A percentile compares a stretch with the other conserved stretches of the same genome.
Evolutionary conservation across 2,113 vertebrate genomes (phyloP).

Genomic region (Heptranchias perlo): DNA sequence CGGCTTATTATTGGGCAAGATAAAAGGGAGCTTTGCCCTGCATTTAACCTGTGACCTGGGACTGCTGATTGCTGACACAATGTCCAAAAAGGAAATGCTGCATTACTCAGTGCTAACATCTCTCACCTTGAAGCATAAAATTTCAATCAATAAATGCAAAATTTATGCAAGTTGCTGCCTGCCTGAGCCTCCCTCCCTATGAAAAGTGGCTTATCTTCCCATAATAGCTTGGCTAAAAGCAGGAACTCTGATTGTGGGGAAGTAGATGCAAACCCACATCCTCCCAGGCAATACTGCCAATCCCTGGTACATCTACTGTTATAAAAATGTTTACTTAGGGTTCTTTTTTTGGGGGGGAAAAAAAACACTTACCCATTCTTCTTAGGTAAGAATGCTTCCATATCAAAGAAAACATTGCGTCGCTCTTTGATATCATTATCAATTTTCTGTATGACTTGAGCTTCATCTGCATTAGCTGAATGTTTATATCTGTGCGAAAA

Average conservation of each 20-base stretch:
- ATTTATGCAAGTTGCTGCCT: background rate
- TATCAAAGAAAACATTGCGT: slow-evolving; percentile 87
- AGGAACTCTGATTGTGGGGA: background rate
- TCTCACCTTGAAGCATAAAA: background rate
- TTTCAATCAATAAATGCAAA: background rate
- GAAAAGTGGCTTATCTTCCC: background rate
- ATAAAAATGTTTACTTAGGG: background rate
- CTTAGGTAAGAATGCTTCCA: slow-evolving; percentile 98
- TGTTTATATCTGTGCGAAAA: slow-evolving; percentile 59
- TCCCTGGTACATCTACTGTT: background rate
- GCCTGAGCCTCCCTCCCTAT: background rate
- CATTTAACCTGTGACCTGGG: background rate
- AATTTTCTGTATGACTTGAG: slow-evolving; percentile 66
- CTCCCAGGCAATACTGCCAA: background rate
- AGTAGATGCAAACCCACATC: background rate
- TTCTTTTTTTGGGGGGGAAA: background rate
- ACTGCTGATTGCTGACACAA: background rate
- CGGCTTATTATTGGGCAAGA: background rate
- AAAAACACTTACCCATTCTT: slow-evolving; percentile 74
- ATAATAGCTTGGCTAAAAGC: background rate
- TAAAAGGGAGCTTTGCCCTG: background rate
- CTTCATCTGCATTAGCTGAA: slow-evolving; percentile 62
- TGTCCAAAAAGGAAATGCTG: background rate
- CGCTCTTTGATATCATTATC: slow-evolving; percentile 79
- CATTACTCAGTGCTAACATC: background rate